Conservation (phyloP, 2,113 vertebrate genomes). For the Galbula dea region DNA sequence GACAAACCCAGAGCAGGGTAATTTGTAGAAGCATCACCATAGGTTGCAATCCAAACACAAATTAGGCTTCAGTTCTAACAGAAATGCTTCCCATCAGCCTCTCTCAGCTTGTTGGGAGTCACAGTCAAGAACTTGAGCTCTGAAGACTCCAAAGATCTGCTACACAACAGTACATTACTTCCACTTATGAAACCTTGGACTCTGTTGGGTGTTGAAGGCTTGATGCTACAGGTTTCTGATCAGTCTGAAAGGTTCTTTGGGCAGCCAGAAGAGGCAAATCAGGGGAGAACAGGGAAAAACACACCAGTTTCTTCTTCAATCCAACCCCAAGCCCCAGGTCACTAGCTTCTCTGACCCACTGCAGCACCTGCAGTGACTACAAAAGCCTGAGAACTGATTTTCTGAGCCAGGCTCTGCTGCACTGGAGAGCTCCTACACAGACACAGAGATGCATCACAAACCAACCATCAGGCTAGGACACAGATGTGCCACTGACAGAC, state of each 20-base stretch:
- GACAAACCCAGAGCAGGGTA: constrained; percentile 44
- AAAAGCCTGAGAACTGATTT: too few species aligned
- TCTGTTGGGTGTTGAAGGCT: neutral
- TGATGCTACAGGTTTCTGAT: neutral
- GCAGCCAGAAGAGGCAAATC: neutral
- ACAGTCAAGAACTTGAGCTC: constrained; percentile 37
- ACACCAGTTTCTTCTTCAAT: neutral
- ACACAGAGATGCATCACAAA: neutral
- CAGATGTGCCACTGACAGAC: rapidly evolving
- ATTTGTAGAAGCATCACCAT: constrained; percentile 69
- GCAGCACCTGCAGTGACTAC: neutral
- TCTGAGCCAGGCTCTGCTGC: neutral
- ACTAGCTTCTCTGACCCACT: neutral
- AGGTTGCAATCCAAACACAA: constrained; percentile 76
- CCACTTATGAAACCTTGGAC: neutral
- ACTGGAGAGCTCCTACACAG: neutral
- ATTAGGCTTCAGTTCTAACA: constrained; percentile 68
- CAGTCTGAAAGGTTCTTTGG: neutral
- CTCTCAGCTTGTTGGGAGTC: neutral
- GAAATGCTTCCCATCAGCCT: constrained; percentile 65
- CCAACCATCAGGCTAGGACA: neutral
- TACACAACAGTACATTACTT: neutral
- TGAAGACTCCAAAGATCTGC: constrained; percentile 43
- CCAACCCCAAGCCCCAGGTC: neutral
- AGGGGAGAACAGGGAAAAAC: neutral